Evolutionary conservation across 2,113 vertebrate genomes (phyloP).

Genomic region (Acanthisitta chloris): DNA sequence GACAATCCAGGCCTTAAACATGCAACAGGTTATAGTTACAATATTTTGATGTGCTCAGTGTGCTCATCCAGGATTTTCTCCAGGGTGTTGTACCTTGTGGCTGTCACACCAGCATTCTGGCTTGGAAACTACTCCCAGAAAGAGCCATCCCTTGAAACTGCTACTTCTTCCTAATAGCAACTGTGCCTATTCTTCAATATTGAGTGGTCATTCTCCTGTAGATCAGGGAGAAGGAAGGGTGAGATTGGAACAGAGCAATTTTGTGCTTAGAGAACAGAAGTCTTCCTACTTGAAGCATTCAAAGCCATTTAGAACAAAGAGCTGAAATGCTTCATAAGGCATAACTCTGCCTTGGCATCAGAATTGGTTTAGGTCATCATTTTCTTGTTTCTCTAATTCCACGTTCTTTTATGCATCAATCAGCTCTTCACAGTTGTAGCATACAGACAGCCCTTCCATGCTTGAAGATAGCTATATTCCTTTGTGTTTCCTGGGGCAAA

Average conservation of each 20-base stretch:
- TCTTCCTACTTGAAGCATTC: background rate
- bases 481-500: background rate
- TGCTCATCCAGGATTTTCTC: background rate
- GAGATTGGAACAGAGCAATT: background rate
- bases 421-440: background rate
- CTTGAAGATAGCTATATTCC: background rate
- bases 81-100: background rate
- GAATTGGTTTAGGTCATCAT: background rate
- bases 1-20: background rate
- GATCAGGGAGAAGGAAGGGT: background rate
- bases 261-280: background rate
- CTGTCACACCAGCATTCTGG: background rate
- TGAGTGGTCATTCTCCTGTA: background rate
- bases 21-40: background rate
- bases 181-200: accelerated
- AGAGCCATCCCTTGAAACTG: background rate
- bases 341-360: background rate
- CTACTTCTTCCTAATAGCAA: background rate
- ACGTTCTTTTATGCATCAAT: background rate
- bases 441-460: background rate
- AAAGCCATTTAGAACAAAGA: background rate
- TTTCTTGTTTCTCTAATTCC: background rate
- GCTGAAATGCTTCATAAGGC: background rate
- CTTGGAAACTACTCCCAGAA: background rate
- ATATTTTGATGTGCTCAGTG: accelerated